Evolutionary conservation across 2,113 vertebrate genomes (phyloP).

Genomic region (Geococcyx californianus): DNA sequence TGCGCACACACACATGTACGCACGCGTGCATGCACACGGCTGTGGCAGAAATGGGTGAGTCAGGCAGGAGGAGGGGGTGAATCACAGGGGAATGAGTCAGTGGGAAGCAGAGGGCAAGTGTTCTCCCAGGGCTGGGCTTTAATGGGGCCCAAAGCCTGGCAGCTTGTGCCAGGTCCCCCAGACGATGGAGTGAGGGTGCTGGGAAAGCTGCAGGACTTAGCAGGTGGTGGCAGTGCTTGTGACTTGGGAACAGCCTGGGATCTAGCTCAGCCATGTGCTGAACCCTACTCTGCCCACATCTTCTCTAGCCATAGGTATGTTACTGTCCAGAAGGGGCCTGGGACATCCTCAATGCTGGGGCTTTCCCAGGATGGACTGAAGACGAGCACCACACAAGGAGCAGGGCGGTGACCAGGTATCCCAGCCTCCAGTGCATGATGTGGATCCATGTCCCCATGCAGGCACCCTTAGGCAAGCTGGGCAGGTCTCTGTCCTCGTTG

Average conservation of each 20-base stretch:
- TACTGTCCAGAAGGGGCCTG: neutral
- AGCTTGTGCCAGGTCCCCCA: accelerated
- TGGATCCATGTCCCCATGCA: neutral
- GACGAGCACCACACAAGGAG: neutral
- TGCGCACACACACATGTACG: no score
- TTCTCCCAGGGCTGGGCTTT: neutral
- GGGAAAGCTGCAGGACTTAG: neutral
- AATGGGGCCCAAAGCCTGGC: neutral
- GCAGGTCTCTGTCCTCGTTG: neutral
- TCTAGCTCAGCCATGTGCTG: accelerated
- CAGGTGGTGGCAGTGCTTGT: neutral
- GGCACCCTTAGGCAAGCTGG: neutral
- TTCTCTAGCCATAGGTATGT: accelerated
- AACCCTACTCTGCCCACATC: neutral
- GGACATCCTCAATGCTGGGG: neutral
- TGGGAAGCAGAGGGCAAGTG: neutral
- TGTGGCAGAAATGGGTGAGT: neutral
- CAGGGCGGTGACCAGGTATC: neutral
- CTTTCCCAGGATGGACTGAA: neutral
- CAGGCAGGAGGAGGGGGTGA: neutral
- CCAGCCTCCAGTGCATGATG: accelerated
- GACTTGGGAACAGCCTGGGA: neutral
- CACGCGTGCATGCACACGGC: accelerated
- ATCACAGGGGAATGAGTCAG: neutral
- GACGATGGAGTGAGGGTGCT: neutral